Evolutionary conservation across 2,888 invertebrate species (phyloP).

Genomic region (Ophion obscuratus): DNA sequence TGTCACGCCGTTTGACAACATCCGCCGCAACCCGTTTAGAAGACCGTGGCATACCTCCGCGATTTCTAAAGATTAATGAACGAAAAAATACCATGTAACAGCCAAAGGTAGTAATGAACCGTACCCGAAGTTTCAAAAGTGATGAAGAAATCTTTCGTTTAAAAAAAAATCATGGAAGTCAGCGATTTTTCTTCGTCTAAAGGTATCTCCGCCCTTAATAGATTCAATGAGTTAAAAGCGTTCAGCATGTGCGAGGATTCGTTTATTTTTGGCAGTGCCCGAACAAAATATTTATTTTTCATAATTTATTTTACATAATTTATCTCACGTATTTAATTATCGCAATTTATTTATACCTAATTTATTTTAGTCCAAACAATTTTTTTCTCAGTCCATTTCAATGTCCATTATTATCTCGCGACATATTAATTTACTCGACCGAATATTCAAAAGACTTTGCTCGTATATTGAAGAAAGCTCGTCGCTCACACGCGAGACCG

Average conservation of each 20-base stretch:
- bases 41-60: no score
- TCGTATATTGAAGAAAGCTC: not conserved
- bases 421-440: not conserved
- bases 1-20: no score
- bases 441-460: conserved; percentile 7
- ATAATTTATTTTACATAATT: not conserved
- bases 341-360: not conserved
- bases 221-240: not conserved
- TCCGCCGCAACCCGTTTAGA: no score
- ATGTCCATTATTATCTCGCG: conserved; percentile 1
- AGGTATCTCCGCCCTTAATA: not conserved
- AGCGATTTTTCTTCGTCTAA: no score
- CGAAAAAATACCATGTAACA: no score
- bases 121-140: no score
- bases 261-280: not conserved
- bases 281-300: not conserved
- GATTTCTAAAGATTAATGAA: no score
- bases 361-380: no score
- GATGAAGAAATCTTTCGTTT: no score
- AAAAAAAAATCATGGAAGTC: no score
- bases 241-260: no score
- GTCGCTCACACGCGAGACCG: conserved; percentile 47
- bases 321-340: not conserved
- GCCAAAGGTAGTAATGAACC: no score
- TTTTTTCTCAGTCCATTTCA: not conserved